Conservation (phyloP, 2,113 vertebrate species). For the Malurus alboscapulatus region DNA sequence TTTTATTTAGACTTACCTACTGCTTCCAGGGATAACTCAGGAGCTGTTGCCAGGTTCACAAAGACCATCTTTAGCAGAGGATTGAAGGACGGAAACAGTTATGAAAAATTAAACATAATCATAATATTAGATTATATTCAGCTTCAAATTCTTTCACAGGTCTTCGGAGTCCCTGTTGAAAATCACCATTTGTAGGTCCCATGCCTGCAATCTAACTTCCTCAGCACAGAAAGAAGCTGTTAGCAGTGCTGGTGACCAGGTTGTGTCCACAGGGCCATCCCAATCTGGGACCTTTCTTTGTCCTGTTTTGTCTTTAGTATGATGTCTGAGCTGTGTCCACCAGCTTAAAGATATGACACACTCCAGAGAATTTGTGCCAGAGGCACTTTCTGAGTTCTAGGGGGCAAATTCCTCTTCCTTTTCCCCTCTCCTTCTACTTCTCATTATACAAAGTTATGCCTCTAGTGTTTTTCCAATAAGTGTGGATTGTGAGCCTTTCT, state of each 20-base stretch:
- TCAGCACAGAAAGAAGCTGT: neutral
- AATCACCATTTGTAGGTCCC: rapidly evolving
- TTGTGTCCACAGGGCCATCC: rapidly evolving
- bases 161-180: neutral
- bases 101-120: neutral
- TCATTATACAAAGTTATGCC: neutral
- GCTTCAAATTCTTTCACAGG: neutral
- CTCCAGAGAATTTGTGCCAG: neutral
- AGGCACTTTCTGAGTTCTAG: neutral
- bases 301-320: neutral
- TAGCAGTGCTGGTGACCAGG: neutral
- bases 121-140: neutral
- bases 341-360: neutral
- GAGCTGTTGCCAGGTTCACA: neutral
- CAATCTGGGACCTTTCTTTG: neutral
- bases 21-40: neutral
- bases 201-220: neutral
- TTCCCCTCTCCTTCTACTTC: neutral
- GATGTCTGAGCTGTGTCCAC: neutral
- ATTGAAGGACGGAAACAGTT: neutral
- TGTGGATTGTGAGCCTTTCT: neutral
- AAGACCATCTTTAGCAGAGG: neutral
- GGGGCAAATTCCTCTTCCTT: neutral
- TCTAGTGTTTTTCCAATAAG: neutral
- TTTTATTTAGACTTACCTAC: neutral